These are phyloP conservation scores for Drosophila funebris DNA, from an alignment of 1,140 invertebrate genomes.

Conservation along the genomic window DNA sequence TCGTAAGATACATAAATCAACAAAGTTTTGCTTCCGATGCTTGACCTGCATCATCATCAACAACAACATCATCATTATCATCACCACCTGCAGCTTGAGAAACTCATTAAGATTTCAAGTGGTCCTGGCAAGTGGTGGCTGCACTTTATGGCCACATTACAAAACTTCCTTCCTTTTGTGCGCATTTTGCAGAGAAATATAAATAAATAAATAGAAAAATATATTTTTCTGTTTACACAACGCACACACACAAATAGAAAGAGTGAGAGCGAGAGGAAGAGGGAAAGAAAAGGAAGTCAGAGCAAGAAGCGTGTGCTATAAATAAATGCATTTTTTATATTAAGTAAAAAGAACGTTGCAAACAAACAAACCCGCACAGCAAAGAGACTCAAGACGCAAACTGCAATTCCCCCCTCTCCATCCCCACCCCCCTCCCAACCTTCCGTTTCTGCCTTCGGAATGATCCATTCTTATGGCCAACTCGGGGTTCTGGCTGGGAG, in stretches of 20 bases:
- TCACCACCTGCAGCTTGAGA: conserved; percentile 5
- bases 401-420: neutral
- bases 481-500: neutral
- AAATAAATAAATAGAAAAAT: conserved; percentile 43
- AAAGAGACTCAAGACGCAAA: neutral
- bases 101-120: conserved; percentile 44
- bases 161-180: conserved; percentile 45
- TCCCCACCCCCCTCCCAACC: neutral
- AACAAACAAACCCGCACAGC: conserved; percentile 14
- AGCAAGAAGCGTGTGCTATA: conserved; percentile 58
- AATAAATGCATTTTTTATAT: conserved; percentile 62
- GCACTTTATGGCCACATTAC: conserved; percentile 40
- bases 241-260: neutral
- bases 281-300: conserved; percentile 47
- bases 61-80: no score
- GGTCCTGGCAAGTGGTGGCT: conserved; percentile 28
- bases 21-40: conserved; percentile 24
- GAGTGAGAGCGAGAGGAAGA: neutral
- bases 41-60: conserved; percentile 41
- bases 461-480: neutral
- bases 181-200: conserved; percentile 27
- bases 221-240: conserved; percentile 34
- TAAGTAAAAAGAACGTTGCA: conserved; percentile 13
- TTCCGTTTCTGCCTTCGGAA: neutral
- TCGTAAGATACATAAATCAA: conserved; percentile 18